Percentiles rank a stretch among this genome's conserved stretches.
These are phyloP conservation scores for Cantharis rufa DNA, from an alignment of 2,888 invertebrate species.

Conservation along the genomic window DNA sequence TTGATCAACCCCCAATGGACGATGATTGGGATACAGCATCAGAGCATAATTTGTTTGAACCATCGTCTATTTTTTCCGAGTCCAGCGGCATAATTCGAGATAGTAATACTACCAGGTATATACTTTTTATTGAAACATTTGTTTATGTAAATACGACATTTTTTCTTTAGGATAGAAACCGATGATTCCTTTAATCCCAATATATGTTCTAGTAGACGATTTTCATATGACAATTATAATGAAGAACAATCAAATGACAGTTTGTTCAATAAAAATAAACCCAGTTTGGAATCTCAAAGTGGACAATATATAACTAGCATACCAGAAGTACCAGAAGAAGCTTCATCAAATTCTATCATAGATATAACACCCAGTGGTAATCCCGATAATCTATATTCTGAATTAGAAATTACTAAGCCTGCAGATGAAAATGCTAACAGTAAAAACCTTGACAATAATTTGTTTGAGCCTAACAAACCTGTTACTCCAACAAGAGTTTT, in stretches of 20 bases:
- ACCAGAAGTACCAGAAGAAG: slow-evolving; percentile 31
- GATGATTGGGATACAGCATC: slow-evolving; percentile 47
- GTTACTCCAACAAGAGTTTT: not conserved
- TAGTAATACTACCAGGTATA: slow-evolving; percentile 34
- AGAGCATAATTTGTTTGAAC: slow-evolving; percentile 47
- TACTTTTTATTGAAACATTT: not conserved
- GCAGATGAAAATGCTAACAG: not conserved
- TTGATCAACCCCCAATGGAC: slow-evolving; percentile 39
- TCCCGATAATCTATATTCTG: slow-evolving; percentile 21
- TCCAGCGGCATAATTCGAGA: slow-evolving; percentile 43
- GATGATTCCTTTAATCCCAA: slow-evolving; percentile 43
- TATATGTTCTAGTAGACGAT: slow-evolving; percentile 41
- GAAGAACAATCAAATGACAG: slow-evolving; percentile 44
- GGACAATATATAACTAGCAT: slow-evolving; percentile 30
- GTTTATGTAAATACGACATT: not conserved
- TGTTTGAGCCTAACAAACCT: not conserved
- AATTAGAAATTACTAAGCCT: not conserved
- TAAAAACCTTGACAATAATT: not conserved
- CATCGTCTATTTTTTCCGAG: slow-evolving; percentile 41
- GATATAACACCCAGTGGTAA: slow-evolving; percentile 42
- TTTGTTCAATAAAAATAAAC: slow-evolving; percentile 41
- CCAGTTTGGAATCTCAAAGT: slow-evolving; percentile 21
- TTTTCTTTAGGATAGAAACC: slow-evolving; percentile 26
- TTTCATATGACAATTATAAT: slow-evolving; percentile 43
- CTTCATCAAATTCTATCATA: slow-evolving; percentile 15